Base-by-base conservation (phyloP, 2,113 vertebrate genomes). In the Gallinago undulata region DNA sequence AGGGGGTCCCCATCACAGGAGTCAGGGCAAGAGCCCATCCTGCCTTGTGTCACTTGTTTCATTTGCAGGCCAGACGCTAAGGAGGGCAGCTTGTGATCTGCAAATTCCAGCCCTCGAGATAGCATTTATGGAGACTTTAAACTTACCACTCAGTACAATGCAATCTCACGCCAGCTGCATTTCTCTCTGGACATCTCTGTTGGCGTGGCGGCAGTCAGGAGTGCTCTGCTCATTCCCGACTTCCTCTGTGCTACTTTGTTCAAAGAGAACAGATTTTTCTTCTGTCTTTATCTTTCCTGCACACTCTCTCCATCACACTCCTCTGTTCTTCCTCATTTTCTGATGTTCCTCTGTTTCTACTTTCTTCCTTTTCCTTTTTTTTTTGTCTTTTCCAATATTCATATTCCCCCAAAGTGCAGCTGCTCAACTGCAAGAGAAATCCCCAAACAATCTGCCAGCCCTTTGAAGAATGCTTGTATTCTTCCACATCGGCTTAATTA, bases 11-110 rank as follows among this genome's bases (percentile, higher is more conserved):
- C 50, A 1, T 1, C 1, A 6, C 1, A 0, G 23, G 41, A 23
- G 16, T 23, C 67, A 7, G 25, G 27, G 66, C 82, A 14, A 13
- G 48, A 72, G 59, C 87, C 50, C 59, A 1, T 9, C 1, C 0
- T 47, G 55, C 79, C 73, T 0, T 0, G 0, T 3, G 37, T 19
- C 25, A 3, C 43, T 15, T 1, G 0, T 23, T 33, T 7, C 59
- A 35, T 22, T n/a, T 41, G 6, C 60, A 9, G 0, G 66, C 31
- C 15, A 25, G 37, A 8, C 2, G 9, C 74, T 9, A 6, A 43
- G 75, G 37, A 25, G 28, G 33, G 4, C 41, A 75, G 35, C 70
- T 33, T 19, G 37, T 25, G 4, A 22, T 41, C 48, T 45, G 59
- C 50, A 11, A 8, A 3, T 25, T 13, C 30, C 64, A 70, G 69